Evolutionary conservation across 2,113 vertebrate genomes (phyloP), one percentile per base, ranked within the genome.

Genomic region (Bombycilla garrulus): DNA sequence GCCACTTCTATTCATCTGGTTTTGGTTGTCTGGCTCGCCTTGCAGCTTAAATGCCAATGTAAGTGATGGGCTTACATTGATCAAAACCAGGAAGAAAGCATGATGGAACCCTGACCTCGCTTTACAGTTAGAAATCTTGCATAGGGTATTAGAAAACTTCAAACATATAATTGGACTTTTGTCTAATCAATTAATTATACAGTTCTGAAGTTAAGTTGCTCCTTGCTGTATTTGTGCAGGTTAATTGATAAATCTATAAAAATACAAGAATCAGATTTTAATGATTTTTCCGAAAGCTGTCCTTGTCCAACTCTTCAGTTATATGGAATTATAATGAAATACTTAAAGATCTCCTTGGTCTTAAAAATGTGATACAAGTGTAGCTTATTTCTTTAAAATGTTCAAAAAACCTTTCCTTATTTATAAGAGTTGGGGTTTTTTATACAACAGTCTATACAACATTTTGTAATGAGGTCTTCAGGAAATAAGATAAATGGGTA

Each of bases 211-310:
- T 94, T 93, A 88, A 82, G 47, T 78, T 81, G 60, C 40, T 95
- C 44, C 56, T 78, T 87, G 81, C 44, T 95, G 47, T 86, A 92
- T 91, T 94, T 90, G 26, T 92, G 36, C 50, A 93, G 91, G 65
- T 95, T 96, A 97, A 94, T 53, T 93, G 92, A 88, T 60, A 80
- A 79, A 92, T 70, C 78, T 80, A 50, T 81, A 64, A 7, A 95
- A 93, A 84, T 91, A 66, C 31, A 92, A 74, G 71, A 80, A 95
- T 69, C 10, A 50, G 65, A 23, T 58, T 93, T 91, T 60, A 54
- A 22, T 31, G 29, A 2, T 67, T 84, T 71, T 71, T n/a, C 6
- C 14, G 12, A 95, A 96, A 90, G 13, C 79, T 35, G 25, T 79
- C 81, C 26, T 92, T 88, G n/a, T 57, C 8, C 10, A 74, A 78